Conservation (phyloP, 2,797 vertebrate genomes). For the Bryconaethiops microstoma region DNA sequence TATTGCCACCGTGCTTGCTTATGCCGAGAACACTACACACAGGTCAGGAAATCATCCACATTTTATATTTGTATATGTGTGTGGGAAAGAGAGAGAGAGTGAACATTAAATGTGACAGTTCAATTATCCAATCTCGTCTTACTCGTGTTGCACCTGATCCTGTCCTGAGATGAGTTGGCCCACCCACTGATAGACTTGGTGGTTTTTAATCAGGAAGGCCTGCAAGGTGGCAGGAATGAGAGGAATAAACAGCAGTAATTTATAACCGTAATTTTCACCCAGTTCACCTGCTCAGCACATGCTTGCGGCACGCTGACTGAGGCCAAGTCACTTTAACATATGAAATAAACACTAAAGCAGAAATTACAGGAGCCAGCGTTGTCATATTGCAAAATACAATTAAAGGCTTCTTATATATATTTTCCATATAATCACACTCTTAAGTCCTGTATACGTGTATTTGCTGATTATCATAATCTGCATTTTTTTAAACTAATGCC, state of each 20-base stretch:
- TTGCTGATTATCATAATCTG: constrained; percentile 27
- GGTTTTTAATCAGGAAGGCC: constrained; percentile 71
- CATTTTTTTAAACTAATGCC: constrained; percentile 40
- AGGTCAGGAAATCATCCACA: constrained; percentile 46
- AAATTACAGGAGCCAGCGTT: neutral
- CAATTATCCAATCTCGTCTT: constrained; percentile 69
- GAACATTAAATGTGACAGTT: constrained; percentile 69
- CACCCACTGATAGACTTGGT: constrained; percentile 70
- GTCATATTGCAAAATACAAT: neutral
- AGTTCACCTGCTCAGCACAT: constrained; percentile 20
- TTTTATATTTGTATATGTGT: constrained; percentile 52
- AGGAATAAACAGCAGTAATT: constrained; percentile 46
- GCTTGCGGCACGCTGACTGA: neutral
- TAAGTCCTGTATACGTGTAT: constrained; percentile 5
- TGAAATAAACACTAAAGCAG: constrained; percentile 5
- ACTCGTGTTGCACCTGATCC: constrained; percentile 51
- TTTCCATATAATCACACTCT: constrained; percentile 3
- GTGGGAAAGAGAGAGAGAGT: constrained; percentile 29
- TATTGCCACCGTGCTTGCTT: constrained; percentile 50
- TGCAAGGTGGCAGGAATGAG: constrained; percentile 31
- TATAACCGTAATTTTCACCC: constrained; percentile 45
- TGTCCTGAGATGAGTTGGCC: constrained; percentile 53
- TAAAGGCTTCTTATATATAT: neutral
- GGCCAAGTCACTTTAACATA: constrained; percentile 3
- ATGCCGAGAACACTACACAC: constrained; percentile 43